Base-by-base conservation (phyloP, 1,140 invertebrate species). In the Aporrectodea caliginosa region DNA sequence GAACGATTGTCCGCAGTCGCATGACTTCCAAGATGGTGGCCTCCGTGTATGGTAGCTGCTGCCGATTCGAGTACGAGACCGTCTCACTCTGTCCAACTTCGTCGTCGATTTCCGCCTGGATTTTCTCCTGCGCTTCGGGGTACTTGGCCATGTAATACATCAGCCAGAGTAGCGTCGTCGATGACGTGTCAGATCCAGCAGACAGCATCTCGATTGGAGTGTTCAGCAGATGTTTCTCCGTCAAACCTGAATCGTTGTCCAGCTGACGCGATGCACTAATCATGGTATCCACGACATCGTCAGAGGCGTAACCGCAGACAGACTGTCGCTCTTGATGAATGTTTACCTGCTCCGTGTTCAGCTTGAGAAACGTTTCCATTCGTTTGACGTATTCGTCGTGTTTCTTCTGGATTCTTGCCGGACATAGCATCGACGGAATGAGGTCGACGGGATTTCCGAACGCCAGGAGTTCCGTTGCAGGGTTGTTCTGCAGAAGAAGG, bases 121-220 rank as follows among this genome's bases (percentile, higher is more conserved):
- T 73, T 77, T 82, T 82, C 30, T 79, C 43, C 71, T 89, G 88
- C 1, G 87, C 81, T 16, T 87, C 81, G 2, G 86, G 86, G 91
- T 85, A 82, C 22, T 75, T 73, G 0, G 83, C 82, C 69, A 87
- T 80, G 29, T 83, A 83, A 2, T 88, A 80, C 33, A 88, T 32
- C 0, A 82, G 77, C 88, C 88, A 89, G 22, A 79, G 81, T 1
- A 89, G 74, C 2, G 87, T 84, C 1, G 86, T 84, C 1, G 83
- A 69, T 1, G 86, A 86, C 0, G 88, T 89, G 31, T 87, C 87
- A 12, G 82, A 84, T n/a, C 87, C 87, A 2, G 85, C 86, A 16
- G 82, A 81, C 34, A 87, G 83, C 22, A 88, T 72, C n/a, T 84
- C 82, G 6, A 82, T 77, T 0, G 79, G 77, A 31, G 82, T 83